A percentile compares a stretch with the other conserved stretches of the same genome.
These are phyloP conservation scores for Lepeophtheirus nordmannii DNA, from an alignment of 2,888 invertebrate species.

Conservation along the genomic window DNA sequence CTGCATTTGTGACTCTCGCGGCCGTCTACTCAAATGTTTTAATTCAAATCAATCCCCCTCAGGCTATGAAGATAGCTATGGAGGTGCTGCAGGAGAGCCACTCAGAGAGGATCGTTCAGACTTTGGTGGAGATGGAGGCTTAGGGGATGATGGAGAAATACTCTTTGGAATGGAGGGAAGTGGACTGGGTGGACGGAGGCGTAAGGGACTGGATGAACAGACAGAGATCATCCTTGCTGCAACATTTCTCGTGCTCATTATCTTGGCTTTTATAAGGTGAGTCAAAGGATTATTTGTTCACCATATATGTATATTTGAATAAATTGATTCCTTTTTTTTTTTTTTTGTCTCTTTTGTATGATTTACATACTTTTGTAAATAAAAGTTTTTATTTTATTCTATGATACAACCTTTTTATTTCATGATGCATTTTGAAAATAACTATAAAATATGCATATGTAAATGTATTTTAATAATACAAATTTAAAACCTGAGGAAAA, in stretches of 20 bases:
- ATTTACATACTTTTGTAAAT: too few relatives aligned
- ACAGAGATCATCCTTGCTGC: conserved; percentile 22
- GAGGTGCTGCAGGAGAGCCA: background rate
- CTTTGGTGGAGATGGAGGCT: conserved; percentile 2
- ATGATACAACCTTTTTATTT: too few relatives aligned
- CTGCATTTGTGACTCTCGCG: conserved; percentile 13
- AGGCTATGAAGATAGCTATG: background rate
- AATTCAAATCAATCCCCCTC: background rate
- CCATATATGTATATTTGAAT: too few relatives aligned
- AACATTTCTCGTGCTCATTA: conserved; percentile 14
- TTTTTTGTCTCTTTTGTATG: too few relatives aligned
- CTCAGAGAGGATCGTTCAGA: conserved; percentile 15
- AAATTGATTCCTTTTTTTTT: too few relatives aligned
- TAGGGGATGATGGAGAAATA: background rate
- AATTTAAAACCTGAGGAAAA: too few relatives aligned
- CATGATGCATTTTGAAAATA: too few relatives aligned
- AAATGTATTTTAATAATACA: too few relatives aligned
- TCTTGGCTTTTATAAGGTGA: conserved; percentile 21
- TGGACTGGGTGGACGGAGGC: background rate
- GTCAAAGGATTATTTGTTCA: too few relatives aligned
- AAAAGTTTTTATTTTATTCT: too few relatives aligned
- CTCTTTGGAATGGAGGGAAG: conserved; percentile 7
- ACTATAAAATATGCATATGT: too few relatives aligned
- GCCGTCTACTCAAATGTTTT: conserved; percentile 8
- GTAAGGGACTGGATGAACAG: conserved; percentile 13